These are phyloP conservation scores for Burhinus oedicnemus DNA, from an alignment of 2,113 vertebrate species.

Conservation along the genomic window DNA sequence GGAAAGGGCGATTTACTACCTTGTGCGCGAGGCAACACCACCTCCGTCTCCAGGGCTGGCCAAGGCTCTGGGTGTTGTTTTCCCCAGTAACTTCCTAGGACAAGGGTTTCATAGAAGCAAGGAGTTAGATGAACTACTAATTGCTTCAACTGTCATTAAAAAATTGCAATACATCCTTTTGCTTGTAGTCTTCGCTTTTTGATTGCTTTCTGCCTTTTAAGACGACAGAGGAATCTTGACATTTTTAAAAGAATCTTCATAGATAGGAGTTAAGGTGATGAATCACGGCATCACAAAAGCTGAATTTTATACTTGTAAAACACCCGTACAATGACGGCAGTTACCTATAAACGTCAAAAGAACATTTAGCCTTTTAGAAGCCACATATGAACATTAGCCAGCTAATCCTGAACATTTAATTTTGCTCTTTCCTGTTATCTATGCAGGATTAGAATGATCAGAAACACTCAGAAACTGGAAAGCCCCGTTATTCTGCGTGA, in stretches of 20 bases:
- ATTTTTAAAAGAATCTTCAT: not conserved
- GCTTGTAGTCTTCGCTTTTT: not conserved
- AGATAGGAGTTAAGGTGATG: not conserved
- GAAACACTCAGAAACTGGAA: not conserved
- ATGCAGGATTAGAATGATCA: not conserved
- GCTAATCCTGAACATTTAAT: not conserved
- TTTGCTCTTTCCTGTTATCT: not conserved
- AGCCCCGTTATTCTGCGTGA: rapidly evolving
- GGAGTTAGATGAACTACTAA: not conserved
- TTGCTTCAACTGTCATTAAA: not conserved
- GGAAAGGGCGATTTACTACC: not conserved
- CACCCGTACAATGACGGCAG: not conserved
- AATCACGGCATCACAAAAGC: not conserved
- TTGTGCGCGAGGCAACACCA: rapidly evolving
- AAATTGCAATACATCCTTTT: not conserved
- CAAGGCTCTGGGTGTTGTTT: not conserved
- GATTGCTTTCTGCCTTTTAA: not conserved
- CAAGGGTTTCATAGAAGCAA: not conserved
- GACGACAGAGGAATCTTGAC: not conserved
- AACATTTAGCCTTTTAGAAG: not conserved
- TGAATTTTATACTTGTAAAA: not conserved
- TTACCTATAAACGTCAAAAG: not conserved
- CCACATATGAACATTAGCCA: not conserved
- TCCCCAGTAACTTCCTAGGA: not conserved
- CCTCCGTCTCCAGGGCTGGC: not conserved